A percentile compares a stretch with the other conserved stretches of the same genome.
Evolutionary conservation across 1,140 invertebrate genomes (phyloP).

Genomic region (Zaprionus nigranus): DNA sequence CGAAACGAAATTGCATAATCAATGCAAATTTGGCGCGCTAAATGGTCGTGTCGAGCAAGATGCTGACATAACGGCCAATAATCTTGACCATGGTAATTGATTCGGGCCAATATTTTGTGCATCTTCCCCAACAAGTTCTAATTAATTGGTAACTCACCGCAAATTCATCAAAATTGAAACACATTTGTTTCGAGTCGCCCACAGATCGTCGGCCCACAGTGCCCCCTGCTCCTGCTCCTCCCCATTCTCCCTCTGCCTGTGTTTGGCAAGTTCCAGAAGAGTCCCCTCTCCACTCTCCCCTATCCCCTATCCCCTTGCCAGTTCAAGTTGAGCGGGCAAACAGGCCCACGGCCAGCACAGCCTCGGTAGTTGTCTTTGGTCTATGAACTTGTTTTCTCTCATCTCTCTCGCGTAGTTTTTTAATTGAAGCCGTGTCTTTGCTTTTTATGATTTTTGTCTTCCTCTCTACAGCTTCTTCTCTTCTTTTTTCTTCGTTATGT

Average conservation of each 20-base stretch:
- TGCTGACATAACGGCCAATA: conserved; percentile 47
- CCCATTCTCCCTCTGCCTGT: background rate
- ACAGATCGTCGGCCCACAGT: conserved; percentile 42
- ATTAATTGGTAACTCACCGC: conserved; percentile 74
- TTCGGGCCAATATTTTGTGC: conserved; percentile 59
- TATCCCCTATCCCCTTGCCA: background rate
- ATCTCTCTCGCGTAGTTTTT: conserved; percentile 57
- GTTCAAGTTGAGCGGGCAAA: conserved; percentile 10
- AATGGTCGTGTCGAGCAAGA: conserved; percentile 33
- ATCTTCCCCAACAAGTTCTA: conserved; percentile 48
- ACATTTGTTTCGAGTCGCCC: conserved; percentile 62
- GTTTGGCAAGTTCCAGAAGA: conserved; percentile 24
- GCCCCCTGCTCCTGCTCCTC: background rate
- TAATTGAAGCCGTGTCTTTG: conserved; percentile 81
- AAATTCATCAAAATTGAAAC: conserved; percentile 69
- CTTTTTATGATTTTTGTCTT: conserved; percentile 53
- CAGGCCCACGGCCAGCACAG: conserved; percentile 5
- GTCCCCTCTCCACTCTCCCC: background rate
- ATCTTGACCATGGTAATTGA: conserved; percentile 65
- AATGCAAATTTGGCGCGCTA: conserved; percentile 72
- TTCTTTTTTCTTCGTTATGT: conserved; percentile 27
- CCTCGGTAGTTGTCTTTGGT: conserved; percentile 74
- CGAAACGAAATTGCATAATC: conserved; percentile 74
- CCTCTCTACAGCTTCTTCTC: conserved; percentile 23
- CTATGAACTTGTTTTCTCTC: conserved; percentile 77